Conservation (phyloP, 2,888 invertebrate species). For the Oxyteleia sp. region DNA sequence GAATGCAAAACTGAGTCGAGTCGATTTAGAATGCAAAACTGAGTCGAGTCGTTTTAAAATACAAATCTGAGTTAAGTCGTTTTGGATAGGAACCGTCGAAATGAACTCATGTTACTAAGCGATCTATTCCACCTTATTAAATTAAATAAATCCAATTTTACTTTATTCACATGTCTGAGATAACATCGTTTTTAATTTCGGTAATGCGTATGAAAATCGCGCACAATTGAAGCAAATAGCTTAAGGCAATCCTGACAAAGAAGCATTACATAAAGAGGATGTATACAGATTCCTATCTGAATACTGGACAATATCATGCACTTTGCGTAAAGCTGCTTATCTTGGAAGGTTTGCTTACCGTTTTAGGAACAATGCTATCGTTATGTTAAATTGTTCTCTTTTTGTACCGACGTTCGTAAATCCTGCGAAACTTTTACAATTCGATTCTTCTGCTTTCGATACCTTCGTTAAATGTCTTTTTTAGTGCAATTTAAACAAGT, state of each 20-base stretch:
- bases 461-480: slow-evolving; percentile 1
- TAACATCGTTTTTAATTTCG: no score
- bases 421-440: slow-evolving; percentile 43
- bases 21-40: no score
- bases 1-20: no score
- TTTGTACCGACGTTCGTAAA: slow-evolving; percentile 38
- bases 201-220: slow-evolving; percentile 30
- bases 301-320: slow-evolving; percentile 70
- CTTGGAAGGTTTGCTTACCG: slow-evolving; percentile 57
- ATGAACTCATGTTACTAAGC: no score
- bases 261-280: slow-evolving; percentile 71
- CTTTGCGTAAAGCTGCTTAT: slow-evolving; percentile 71
- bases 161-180: no score
- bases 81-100: no score
- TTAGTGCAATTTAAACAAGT: not conserved
- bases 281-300: slow-evolving; percentile 54
- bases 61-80: no score
- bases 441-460: slow-evolving; percentile 19
- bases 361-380: slow-evolving; percentile 61
- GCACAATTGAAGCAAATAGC: slow-evolving; percentile 62
- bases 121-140: no score
- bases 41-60: no score
- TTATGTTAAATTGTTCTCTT: slow-evolving; percentile 55
- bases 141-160: no score
- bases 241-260: slow-evolving; percentile 63